Conservation (phyloP, 2,888 invertebrate species). For the Coremacera marginata region DNA sequence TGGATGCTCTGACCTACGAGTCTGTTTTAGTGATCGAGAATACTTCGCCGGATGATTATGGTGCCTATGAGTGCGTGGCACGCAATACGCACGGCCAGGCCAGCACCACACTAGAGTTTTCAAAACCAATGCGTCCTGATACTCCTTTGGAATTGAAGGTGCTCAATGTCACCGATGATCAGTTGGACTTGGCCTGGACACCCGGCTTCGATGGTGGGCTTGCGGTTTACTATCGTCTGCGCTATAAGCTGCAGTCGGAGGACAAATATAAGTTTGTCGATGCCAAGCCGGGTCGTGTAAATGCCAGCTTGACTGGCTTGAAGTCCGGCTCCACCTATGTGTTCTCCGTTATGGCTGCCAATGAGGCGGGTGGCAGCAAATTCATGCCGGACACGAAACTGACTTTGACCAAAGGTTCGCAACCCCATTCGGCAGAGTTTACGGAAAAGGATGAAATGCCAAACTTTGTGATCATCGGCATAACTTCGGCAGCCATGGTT, state of each 20-base stretch:
- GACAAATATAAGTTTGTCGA: conserved; percentile 65
- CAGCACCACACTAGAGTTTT: conserved; percentile 60
- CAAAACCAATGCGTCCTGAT: conserved; percentile 63
- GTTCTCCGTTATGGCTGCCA: conserved; percentile 66
- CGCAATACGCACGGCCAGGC: conserved; percentile 63
- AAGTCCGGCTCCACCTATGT: conserved; percentile 61
- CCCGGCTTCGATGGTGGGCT: conserved; percentile 65
- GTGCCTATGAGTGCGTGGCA: conserved; percentile 63
- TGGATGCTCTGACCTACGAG: conserved; percentile 61
- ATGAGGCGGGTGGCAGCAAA: conserved; percentile 65
- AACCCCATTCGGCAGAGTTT: conserved; percentile 60
- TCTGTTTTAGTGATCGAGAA: conserved; percentile 61
- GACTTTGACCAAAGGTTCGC: conserved; percentile 60
- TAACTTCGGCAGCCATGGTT: conserved; percentile 65
- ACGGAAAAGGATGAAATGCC: conserved; percentile 65
- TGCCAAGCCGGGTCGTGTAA: conserved; percentile 59
- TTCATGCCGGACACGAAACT: conserved; percentile 62
- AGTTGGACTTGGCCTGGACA: conserved; percentile 58
- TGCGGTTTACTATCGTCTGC: conserved; percentile 62
- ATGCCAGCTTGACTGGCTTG: conserved; percentile 59
- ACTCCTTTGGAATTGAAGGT: conserved; percentile 58
- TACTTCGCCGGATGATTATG: conserved; percentile 63
- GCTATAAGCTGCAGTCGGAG: conserved; percentile 59
- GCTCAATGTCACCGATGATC: conserved; percentile 62
- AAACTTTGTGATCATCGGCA: conserved; percentile 66